Base-by-base conservation (phyloP, 1,140 invertebrate species). In the Saxidomus purpurata region DNA sequence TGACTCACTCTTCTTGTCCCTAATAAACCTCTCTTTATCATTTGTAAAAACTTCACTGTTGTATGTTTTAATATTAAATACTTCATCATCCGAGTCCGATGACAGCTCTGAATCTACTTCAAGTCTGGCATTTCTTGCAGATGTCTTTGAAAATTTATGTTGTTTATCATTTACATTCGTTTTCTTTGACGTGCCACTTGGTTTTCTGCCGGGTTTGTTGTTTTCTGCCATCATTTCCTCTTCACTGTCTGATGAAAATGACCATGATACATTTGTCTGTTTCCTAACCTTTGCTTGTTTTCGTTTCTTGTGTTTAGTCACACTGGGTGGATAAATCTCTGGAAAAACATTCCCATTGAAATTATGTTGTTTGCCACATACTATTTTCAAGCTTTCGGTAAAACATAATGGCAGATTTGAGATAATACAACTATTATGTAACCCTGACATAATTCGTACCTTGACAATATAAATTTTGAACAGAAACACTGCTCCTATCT, bases 251-350 rank as follows among this genome's bases (percentile, higher is more conserved):
- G 86, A 88, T 22, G 76, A 80, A 38, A 81, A 79, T 22, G 59
- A 52, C 61, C 47, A 87, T 4, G 84, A 52, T 34, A 11, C 38
- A 22, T 47, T 49, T 47, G 34, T 19, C 19, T 43, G 52, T 40
- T 82, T 82, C 38, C 17, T 38, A 43, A 15, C 38, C n/a, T 47
- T 31, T 49, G 22, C 34, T 8, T 49, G 25, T 22, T 69, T 81
- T n/a, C 36, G 22, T 71, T 81, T 88, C 63, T 88, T 88, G 22
- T 88, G 86, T 49, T 88, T 88, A 28, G 86, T 88, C 13, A 88
- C 86, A 81, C 86, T 88, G 22, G 40, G 15, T 6, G 86, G 86
- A 28, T 88, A 88, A 55, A 88, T 36, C 15, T 80, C 86, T 88
- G 77, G 8, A 87, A 80, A 43, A 15, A 43, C 4, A 43, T 8